phyloP scores from a whole-genome alignment of 2,888 invertebrate genomes.

The Pimpla rufipes region DNA sequence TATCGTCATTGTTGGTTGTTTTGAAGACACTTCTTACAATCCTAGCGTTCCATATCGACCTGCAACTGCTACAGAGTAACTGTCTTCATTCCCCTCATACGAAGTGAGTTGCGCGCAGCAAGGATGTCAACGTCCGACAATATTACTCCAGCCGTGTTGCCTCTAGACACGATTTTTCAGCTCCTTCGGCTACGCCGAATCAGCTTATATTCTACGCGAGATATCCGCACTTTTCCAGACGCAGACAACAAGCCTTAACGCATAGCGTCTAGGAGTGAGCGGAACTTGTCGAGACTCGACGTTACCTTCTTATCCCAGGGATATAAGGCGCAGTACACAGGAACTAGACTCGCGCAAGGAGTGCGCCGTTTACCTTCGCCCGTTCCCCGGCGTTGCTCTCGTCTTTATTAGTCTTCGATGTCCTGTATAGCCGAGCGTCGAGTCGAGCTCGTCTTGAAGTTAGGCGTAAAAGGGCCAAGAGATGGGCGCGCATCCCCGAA shows the following conservation, averaged over 20 bases:
- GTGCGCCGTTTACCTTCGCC: constrained; percentile 63
- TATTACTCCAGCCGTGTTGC: no score
- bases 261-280: neutral
- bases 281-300: neutral
- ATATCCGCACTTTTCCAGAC: neutral
- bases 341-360: constrained; percentile 46
- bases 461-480: constrained; percentile 37
- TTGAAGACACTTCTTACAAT: no score
- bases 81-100: no score
- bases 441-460: constrained; percentile 64
- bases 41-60: no score
- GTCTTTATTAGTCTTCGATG: constrained; percentile 76
- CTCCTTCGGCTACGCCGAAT: no score
- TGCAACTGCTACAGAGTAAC: no score
- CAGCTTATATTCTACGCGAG: no score
- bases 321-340: neutral
- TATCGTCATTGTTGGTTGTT: no score
- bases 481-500: constrained; percentile 46
- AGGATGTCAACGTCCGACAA: no score
- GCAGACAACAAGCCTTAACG: neutral
- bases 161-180: no score
- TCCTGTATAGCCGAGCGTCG: constrained; percentile 44
- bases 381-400: constrained; percentile 62
- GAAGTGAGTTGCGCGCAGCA: no score
- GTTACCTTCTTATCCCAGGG: constrained; percentile 29